Evolutionary conservation across 2,888 invertebrate genomes (phyloP).

Genomic region (Steinernema scapterisci): DNA sequence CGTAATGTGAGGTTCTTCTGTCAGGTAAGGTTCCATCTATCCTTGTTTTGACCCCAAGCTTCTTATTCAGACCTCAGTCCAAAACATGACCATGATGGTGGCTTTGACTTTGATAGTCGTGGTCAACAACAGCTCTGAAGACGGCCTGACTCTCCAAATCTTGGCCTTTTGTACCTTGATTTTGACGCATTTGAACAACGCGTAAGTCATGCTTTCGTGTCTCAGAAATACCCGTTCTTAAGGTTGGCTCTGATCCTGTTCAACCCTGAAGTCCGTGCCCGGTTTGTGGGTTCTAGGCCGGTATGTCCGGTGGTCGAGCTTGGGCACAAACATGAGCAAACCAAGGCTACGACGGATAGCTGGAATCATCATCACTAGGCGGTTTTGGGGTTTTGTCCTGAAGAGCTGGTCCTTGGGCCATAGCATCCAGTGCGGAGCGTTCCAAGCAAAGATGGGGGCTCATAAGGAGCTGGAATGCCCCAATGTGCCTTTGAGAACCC

Average conservation of each 20-base stretch:
- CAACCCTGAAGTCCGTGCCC: neutral
- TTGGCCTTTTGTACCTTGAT: neutral
- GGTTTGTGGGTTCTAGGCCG: too few relatives aligned
- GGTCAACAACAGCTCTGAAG: neutral
- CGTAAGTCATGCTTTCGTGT: neutral
- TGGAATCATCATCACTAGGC: too few relatives aligned
- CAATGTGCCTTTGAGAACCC: neutral
- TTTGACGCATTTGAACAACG: slow-evolving; percentile 7
- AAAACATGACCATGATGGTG: slow-evolving; percentile 21
- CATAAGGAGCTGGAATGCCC: too few relatives aligned
- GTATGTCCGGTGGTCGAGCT: too few relatives aligned
- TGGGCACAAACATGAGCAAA: too few relatives aligned
- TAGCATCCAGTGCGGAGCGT: too few relatives aligned
- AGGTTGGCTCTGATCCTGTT: neutral
- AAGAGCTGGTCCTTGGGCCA: too few relatives aligned
- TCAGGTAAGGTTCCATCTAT: neutral
- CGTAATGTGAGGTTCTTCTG: neutral
- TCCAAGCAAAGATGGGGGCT: too few relatives aligned
- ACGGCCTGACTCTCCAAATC: neutral
- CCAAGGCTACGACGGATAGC: too few relatives aligned
- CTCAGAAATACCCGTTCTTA: neutral
- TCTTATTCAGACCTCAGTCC: neutral
- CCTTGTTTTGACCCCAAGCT: neutral
- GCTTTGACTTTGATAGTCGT: neutral
- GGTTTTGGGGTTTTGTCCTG: too few relatives aligned